Evolutionary conservation across 1,140 invertebrate genomes (phyloP), one percentile per base, ranked within the genome.

Genomic region (Aphaenogaster rudis): DNA sequence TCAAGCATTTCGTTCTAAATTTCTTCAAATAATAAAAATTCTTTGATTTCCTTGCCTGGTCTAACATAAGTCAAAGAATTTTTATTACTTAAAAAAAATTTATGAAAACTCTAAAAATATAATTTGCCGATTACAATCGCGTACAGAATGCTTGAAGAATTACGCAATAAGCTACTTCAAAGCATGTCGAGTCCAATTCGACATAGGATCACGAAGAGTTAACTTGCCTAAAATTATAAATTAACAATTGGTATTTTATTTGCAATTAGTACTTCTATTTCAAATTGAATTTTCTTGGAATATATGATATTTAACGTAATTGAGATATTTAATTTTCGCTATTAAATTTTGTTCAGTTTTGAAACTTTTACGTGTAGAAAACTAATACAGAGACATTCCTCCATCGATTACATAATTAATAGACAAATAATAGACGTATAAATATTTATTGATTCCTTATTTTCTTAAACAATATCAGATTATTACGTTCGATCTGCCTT

Each of bases 381-480:
- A 13, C 21, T 7, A 64, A 3, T 0, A 28, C 8, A 61, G 3
- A 59, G 36, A 42, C 5, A 39, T 6, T 69, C 69, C 13, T 5
- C 7, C 11, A 5, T 71, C 54, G 42, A 39, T 63, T 42, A 5
- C 3, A n/a, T 17, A 33, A 36, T 50, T 11, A 50, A 50, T 13
- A 64, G 6, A 66, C 17, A 42, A 39, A 11, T 52, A n/a, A 59
- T 88, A 54, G 13, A 17, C 28, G 36, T 50, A 13, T 39, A 66
- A 81, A 61, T 64, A 77, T 82, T 78, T 81, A 82, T 76, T 78
- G 77, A 88, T 17, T 80, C 17, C 54, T 92, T 69, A 92, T 90
- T 74, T n/a, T 91, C 15, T 78, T 91, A 87, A 94, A 94, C 17
- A 94, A 54, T n/a, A 93, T 66, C 15, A 66, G 9, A 61, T 87